Evolutionary conservation across 2,113 vertebrate genomes (phyloP).

Genomic region (Xerus inauris): DNA sequence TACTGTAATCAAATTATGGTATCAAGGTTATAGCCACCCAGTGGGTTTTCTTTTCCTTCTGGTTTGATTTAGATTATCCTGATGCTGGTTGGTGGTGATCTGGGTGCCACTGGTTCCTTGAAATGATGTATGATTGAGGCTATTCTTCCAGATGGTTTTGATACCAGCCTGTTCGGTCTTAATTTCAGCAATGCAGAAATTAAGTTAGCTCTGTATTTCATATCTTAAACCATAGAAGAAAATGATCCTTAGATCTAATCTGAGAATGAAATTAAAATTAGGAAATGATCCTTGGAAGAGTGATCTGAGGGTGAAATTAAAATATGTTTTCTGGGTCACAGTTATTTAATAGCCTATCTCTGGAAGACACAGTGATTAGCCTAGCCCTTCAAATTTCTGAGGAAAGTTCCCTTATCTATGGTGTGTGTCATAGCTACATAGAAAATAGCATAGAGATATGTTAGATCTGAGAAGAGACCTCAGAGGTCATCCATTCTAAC

Average conservation of each 20-base stretch:
- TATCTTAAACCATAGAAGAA: not conserved
- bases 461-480: slow-evolving; percentile 11
- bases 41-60: slow-evolving; percentile 37
- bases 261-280: not conserved
- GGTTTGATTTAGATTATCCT: slow-evolving; percentile 14
- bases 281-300: not conserved
- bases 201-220: not conserved
- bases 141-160: slow-evolving; percentile 36
- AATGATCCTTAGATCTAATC: not conserved
- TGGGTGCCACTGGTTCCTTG: slow-evolving; percentile 20
- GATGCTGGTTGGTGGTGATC: slow-evolving; percentile 63
- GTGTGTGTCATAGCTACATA: not conserved
- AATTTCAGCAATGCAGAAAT: not conserved
- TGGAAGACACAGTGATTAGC: not conserved
- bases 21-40: not conserved
- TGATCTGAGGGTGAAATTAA: not conserved
- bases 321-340: not conserved
- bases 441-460: not conserved
- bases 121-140: not conserved
- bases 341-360: not conserved
- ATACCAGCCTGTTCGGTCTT: slow-evolving; percentile 60
- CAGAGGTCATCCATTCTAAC: not conserved
- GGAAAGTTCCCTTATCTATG: not conserved
- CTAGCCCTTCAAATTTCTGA: slow-evolving; percentile 2
- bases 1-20: not conserved